Percentiles rank a stretch among this genome's conserved stretches.
Evolutionary conservation across 2,113 vertebrate species (phyloP).

Genomic region (Morphnarchus princeps): DNA sequence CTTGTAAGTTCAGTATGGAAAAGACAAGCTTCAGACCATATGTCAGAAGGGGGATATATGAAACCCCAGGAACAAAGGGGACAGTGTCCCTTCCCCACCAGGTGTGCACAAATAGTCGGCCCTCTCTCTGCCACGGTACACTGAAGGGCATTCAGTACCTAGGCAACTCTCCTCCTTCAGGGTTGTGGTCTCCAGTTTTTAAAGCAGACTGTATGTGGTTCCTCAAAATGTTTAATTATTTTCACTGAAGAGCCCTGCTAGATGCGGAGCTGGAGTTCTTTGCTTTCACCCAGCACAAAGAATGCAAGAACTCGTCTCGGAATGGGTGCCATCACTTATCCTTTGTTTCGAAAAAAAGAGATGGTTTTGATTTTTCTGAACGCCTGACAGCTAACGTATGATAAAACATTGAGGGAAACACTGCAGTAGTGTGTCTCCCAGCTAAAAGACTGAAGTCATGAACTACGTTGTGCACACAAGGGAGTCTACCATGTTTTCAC

Average conservation of each 20-base stretch:
- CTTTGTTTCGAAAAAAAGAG: not conserved
- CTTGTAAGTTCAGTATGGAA: not conserved
- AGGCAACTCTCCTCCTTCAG: not conserved
- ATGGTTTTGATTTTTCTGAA: not conserved
- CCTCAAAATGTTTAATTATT: not conserved
- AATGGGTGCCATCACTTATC: not conserved
- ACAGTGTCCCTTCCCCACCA: not conserved
- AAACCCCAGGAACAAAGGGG: not conserved
- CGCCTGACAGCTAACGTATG: accelerated
- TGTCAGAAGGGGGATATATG: not conserved
- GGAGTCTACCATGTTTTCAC: not conserved
- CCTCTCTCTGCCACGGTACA: not conserved
- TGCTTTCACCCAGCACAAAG: not conserved
- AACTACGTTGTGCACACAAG: accelerated
- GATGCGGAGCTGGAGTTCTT: not conserved
- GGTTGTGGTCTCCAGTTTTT: not conserved
- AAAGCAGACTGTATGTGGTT: not conserved
- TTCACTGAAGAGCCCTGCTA: not conserved
- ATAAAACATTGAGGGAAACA: accelerated
- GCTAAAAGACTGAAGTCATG: not conserved
- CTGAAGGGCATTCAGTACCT: not conserved
- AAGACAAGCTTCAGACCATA: not conserved
- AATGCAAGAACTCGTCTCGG: not conserved
- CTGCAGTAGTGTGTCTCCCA: not conserved
- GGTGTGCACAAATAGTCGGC: not conserved